These are phyloP conservation scores for Fukomys damarensis DNA, from an alignment of 2,113 vertebrate species.

Conservation along the genomic window DNA sequence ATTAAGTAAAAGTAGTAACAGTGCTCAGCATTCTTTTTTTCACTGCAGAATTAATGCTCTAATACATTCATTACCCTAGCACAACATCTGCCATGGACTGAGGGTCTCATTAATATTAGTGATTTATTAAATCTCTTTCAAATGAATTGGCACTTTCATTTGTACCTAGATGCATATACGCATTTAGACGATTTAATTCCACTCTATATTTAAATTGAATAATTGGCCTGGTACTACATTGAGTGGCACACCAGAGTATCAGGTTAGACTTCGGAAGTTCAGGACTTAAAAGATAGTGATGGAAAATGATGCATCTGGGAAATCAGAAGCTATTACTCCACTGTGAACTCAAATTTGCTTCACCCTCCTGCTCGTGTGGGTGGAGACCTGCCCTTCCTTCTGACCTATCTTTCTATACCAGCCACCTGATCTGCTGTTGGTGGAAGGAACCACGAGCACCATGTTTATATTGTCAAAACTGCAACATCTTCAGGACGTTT, in stretches of 20 bases:
- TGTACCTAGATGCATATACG: not conserved
- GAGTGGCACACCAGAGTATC: not conserved
- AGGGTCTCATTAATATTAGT: not conserved
- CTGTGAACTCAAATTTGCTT: not conserved
- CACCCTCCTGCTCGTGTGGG: not conserved
- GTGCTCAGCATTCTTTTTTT: not conserved
- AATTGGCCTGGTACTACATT: not conserved
- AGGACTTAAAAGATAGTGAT: not conserved
- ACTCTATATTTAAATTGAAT: not conserved
- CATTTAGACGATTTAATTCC: constrained; percentile 37
- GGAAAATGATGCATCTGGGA: not conserved
- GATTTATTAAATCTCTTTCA: not conserved
- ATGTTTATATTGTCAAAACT: constrained; percentile 13
- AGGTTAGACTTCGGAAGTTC: not conserved
- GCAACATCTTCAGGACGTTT: not conserved
- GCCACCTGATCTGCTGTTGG: not conserved
- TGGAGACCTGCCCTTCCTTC: not conserved
- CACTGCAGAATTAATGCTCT: not conserved
- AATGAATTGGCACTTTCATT: not conserved
- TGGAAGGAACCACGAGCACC: not conserved
- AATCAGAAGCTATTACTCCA: not conserved
- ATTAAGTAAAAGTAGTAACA: not conserved
- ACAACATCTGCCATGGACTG: not conserved
- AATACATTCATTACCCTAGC: not conserved
- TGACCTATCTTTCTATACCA: constrained; percentile 13